Base-by-base conservation (phyloP, 2,113 vertebrate genomes). In the Peromyscus leucopus region DNA sequence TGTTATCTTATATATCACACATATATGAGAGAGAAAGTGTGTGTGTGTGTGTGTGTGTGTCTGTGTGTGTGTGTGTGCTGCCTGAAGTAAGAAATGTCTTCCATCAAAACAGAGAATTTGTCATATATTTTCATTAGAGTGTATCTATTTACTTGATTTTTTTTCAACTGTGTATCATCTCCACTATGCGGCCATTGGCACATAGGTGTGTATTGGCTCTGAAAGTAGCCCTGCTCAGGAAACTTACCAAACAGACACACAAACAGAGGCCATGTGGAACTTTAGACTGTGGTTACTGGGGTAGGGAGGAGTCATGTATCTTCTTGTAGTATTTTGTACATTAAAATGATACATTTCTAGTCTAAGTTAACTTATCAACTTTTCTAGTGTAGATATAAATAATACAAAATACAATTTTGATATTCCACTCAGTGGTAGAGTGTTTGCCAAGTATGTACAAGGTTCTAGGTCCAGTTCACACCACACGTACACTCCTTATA, bases 71-170 rank as follows among this genome's bases (percentile, higher is more conserved):
- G 48, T 57, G 51, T 59, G 2, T 39, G n/a, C 87, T 76, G 51
- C 33, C 79, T 91, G 28, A 80, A 89, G 75, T 79, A 3, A 93
- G 2, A 7, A 42, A 46, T 92, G 15, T 80, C n/a, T 93, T 55
- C 46, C 36, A 82, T 78, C 28, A 55, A 26, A 93, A 22, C 7
- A 65, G 11, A 93, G 31, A 90, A 59, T 22, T 96, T 75, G 13
- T 84, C 3, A 76, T 15, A 28, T 31, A 84, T 51, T 91, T 97
- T 95, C 76, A 89, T 26, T 86, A 24, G 19, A 88, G 36, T 93
- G 78, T 4, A n/a, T 31, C 16, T 75, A n/a, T 61, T 91, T 46
- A 67, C n/a, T 74, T 51, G 2, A 1, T 46, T 72, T 88, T 24
- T 91, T 74, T 91, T 91, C 65, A 87, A 59, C n/a, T 90, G 3